Evolutionary conservation across 2,797 vertebrate genomes (phyloP).

Genomic region (Nyctalus aviator): DNA sequence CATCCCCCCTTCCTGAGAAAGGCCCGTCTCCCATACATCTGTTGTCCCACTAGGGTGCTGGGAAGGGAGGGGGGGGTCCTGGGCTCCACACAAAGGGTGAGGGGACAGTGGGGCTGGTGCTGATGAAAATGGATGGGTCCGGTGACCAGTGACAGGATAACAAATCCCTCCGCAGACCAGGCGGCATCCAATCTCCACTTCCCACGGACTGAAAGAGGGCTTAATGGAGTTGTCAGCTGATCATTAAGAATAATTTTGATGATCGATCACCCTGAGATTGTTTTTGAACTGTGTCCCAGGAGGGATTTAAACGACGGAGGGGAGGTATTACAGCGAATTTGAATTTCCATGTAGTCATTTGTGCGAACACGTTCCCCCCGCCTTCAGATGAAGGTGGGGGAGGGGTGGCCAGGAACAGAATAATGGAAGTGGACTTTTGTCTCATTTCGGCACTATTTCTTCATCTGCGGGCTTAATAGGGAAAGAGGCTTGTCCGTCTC

Average conservation of each 20-base stretch:
- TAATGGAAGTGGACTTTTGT: background rate
- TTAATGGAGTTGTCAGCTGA: conserved; percentile 79
- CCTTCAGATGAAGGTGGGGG: conserved; percentile 33
- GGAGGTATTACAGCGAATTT: conserved; percentile 58
- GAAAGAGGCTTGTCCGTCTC: background rate
- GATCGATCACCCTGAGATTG: conserved; percentile 72
- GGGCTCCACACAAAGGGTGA: conserved; percentile 1
- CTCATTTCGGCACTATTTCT: background rate
- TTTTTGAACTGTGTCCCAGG: conserved; percentile 70
- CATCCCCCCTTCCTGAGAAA: background rate
- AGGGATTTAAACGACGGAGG: conserved; percentile 66
- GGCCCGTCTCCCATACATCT: background rate
- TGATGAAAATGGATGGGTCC: conserved; percentile 71
- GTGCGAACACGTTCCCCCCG: conserved; percentile 46
- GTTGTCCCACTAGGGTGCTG: background rate
- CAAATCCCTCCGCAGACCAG: conserved; percentile 62
- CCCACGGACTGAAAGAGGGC: conserved; percentile 62
- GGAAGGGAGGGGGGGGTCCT: background rate
- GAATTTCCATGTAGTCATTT: conserved; percentile 62
- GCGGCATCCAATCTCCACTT: conserved; percentile 66
- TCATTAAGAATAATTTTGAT: conserved; percentile 78
- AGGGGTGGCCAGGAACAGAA: conserved; percentile 8
- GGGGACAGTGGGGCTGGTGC: conserved; percentile 11
- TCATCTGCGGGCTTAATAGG: background rate
- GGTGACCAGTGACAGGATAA: conserved; percentile 57